phyloP scores from a whole-genome alignment of 1,140 invertebrate species.

The Ditylenchus dipsaci region DNA sequence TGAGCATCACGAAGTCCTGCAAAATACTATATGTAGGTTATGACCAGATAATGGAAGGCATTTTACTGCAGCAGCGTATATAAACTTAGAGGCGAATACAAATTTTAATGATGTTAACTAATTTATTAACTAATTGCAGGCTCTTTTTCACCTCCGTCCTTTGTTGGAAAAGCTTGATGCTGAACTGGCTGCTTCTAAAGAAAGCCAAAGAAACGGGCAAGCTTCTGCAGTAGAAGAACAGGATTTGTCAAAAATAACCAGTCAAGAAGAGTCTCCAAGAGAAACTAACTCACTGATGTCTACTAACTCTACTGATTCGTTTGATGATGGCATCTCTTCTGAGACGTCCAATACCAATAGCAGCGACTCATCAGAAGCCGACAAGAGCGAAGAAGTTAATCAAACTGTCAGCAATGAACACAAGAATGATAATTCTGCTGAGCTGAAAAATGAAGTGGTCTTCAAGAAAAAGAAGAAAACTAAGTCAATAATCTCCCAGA shows the following conservation, averaged over 20 bases:
- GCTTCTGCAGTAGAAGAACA: slow-evolving; percentile 12
- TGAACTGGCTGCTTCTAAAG: slow-evolving; percentile 20
- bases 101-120: too few relatives aligned
- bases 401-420: slow-evolving; percentile 18
- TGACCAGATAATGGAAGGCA: too few relatives aligned
- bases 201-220: slow-evolving; percentile 6
- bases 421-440: not conserved
- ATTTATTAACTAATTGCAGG: slow-evolving; percentile 18
- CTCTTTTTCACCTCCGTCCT: slow-evolving; percentile 47
- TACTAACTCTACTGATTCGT: not conserved
- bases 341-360: too few relatives aligned
- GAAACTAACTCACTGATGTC: slow-evolving; percentile 56
- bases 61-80: too few relatives aligned
- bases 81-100: too few relatives aligned
- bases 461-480: slow-evolving; percentile 20
- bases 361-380: not conserved
- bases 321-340: not conserved
- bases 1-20: too few relatives aligned
- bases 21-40: too few relatives aligned
- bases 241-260: not conserved
- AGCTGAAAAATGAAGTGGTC: not conserved
- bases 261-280: slow-evolving; percentile 10
- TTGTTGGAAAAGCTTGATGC: slow-evolving; percentile 26
- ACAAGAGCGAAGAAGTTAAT: not conserved
- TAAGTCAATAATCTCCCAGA: slow-evolving; percentile 90